Percentiles rank a stretch among this genome's conserved stretches.
Evolutionary conservation across 1,140 invertebrate genomes (phyloP).

Genomic region (Drosophila kurseongensis): DNA sequence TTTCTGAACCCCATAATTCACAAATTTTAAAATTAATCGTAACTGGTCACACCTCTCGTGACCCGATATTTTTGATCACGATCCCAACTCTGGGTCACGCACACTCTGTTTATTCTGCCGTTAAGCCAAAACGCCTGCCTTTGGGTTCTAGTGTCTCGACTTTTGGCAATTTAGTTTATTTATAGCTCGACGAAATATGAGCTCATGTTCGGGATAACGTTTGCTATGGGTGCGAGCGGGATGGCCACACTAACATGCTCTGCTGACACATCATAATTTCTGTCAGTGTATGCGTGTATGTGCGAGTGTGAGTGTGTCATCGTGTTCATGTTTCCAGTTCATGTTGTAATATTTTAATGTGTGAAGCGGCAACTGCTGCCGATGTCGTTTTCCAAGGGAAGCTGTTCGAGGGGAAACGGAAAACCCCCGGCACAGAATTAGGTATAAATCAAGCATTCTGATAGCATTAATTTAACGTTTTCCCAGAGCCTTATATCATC

Average conservation of each 20-base stretch:
- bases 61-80: constrained; percentile 12
- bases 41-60: neutral
- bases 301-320: constrained; percentile 35
- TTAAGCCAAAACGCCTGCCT: constrained; percentile 56
- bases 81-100: constrained; percentile 27
- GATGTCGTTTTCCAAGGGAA: constrained; percentile 66
- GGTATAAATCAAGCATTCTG: constrained; percentile 66
- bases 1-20: neutral
- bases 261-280: constrained; percentile 80
- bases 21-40: neutral
- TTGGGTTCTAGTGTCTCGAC: constrained; percentile 49
- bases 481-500: constrained; percentile 57
- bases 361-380: constrained; percentile 79
- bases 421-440: constrained; percentile 17
- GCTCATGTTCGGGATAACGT: constrained; percentile 50
- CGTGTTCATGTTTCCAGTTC: constrained; percentile 75
- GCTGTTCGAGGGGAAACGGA: neutral
- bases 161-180: constrained; percentile 80
- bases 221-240: constrained; percentile 22
- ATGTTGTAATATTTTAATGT: constrained; percentile 82
- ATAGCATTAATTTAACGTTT: constrained; percentile 69
- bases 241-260: constrained; percentile 46
- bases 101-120: constrained; percentile 72
- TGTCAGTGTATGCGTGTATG: constrained; percentile 43
- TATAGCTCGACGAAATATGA: constrained; percentile 76